Percentiles rank a stretch among this genome's conserved stretches.
Conservation (phyloP, 2,113 vertebrate genomes). For the Syrmaticus mikado region DNA sequence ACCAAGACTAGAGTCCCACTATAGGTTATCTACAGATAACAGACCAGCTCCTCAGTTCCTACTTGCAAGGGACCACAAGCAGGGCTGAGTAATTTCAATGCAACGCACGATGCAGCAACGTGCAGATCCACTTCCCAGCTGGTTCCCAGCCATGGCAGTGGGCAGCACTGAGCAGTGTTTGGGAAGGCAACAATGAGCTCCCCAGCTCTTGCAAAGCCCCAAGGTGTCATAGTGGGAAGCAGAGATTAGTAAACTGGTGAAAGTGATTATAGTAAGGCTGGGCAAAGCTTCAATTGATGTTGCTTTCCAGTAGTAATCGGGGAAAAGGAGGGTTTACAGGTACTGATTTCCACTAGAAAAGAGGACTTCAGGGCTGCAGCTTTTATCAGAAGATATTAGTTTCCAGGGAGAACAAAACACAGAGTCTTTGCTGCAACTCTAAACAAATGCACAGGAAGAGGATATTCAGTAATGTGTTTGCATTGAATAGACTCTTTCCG, state of each 20-base stretch:
- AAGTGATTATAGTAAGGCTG: not conserved
- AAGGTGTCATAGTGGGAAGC: not conserved
- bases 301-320: not conserved
- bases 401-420: not conserved
- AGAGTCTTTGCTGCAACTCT: not conserved
- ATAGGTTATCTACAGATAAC: not conserved
- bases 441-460: not conserved
- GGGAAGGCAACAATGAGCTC: rapidly evolving
- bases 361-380: not conserved
- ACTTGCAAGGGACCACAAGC: not conserved
- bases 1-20: not conserved
- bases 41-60: not conserved
- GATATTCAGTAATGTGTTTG: not conserved
- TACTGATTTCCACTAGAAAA: not conserved
- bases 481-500: not conserved
- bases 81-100: not conserved
- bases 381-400: not conserved
- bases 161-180: not conserved
- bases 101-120: rapidly evolving
- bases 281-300: not conserved
- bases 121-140: rapidly evolving
- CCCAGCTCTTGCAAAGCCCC: not conserved
- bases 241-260: not conserved
- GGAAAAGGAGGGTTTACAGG: not conserved
- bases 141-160: not conserved